Evolutionary conservation across 1,140 invertebrate species (phyloP), one percentile per base, ranked within the genome.

Genomic region (Hylaeus volcanicus): DNA sequence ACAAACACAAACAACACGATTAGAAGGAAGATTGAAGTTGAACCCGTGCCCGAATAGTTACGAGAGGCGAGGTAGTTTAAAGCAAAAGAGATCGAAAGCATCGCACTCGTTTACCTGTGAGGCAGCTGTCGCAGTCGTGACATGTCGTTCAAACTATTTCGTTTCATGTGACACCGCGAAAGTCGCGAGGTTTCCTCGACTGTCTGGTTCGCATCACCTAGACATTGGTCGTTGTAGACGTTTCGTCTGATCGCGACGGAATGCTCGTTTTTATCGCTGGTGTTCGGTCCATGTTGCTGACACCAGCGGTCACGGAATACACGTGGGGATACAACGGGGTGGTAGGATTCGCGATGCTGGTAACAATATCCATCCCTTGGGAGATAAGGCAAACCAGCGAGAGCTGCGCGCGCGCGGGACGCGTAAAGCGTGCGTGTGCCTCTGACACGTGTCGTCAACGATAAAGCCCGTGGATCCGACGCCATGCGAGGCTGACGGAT

Each of bases 351-450:
- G 82, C 81, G 58, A 84, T 51, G 85, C 60, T 56, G 70, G 82
- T 86, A 86, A 87, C 82, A 87, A 86, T 86, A 86, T 75, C 70
- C 83, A 45, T 45, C 37, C 26, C 65, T 3, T 9, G 12, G 43
- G 51, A 53, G 79, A 86, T 86, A 86, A 87, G 71, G 70, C 26
- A 26, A 26, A 26, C 26, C 26, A 26, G 69, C 58, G 81, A 66
- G 45, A 48, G 45, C 45, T 48, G 45, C 8, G 45, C 8, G 45
- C 45, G 8, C 45, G 45, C 45, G 45, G 45, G 45, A 48, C 4
- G 45, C 5, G 8, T 48, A 48, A 48, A 78, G 68, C 70, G 60
- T 75, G 73, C 84, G 55, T 45, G 60, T 37, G 76, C 55, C 39
- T 15, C 68, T 45, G 81, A 80, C 81, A 83, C 78, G 71, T 83